Percentiles rank a stretch among this genome's conserved stretches.
Conservation (phyloP, 2,113 vertebrate genomes). For the Limnothrissa miodon region DNA sequence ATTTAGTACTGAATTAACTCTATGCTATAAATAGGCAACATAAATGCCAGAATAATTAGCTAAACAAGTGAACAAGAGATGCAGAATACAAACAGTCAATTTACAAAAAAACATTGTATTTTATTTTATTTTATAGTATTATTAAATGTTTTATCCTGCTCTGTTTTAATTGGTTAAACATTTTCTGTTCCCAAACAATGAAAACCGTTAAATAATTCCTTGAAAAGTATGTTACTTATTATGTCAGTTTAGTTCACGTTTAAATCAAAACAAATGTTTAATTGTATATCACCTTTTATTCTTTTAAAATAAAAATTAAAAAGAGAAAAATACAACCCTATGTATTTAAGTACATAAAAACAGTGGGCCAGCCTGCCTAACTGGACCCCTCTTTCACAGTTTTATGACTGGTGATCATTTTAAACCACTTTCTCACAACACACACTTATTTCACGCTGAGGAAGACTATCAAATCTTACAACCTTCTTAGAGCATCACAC, state of each 20-base stretch:
- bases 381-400: background rate
- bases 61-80: background rate
- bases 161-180: background rate
- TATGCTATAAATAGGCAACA: too few relatives aligned
- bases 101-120: background rate
- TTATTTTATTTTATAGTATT: background rate
- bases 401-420: background rate
- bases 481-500: background rate
- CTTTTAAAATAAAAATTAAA: background rate
- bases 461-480: background rate
- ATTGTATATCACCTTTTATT: too few relatives aligned
- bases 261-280: too few relatives aligned
- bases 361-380: background rate
- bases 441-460: background rate
- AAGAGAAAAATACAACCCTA: background rate
- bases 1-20: too few relatives aligned
- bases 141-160: background rate
- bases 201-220: background rate
- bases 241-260: background rate
- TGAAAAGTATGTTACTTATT: background rate
- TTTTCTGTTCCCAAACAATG: background rate
- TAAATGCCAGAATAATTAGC: background rate
- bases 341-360: background rate
- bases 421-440: conserved; percentile 7
- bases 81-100: background rate